Evolutionary conservation across 2,888 invertebrate species (phyloP), one percentile per base, ranked within the genome.

Genomic region (Tiliacea aurago): DNA sequence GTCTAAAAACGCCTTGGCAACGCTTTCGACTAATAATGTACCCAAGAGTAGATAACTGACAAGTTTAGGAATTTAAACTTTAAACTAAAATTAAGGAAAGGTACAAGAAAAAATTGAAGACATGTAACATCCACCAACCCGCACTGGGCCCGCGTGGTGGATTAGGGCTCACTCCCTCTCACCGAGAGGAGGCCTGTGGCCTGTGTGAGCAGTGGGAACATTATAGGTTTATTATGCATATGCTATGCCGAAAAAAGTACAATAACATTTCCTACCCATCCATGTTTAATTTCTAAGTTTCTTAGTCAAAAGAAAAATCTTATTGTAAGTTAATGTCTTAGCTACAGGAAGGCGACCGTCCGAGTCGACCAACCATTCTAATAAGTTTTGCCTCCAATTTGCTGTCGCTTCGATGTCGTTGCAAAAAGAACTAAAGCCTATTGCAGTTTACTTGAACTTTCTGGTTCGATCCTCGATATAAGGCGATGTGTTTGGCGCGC

Each of bases 381-480:
- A 51, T 51, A 20, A 51, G 64, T 55, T 64, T n/a, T 53, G 4
- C 11, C 37, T 1, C 18, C 55, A 64, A 64, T 33, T 64, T 61
- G n/a, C 20, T 13, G n/a, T 13, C 33, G n/a, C n/a, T 13, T n/a
- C 1, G 20, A 20, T 11, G 13, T 59, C n/a, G 9, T 9, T n/a
- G 37, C 15, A 13, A 37, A n/a, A 37, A 37, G 41, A n/a, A 59
- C 37, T 7, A 15, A 59, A n/a, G 3, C 59, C n/a, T 51, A 37
- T 64, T 53, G 15, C 53, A 64, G 33, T 51, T 64, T 6, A 11
- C 15, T n/a, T 15, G n/a, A 64, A n/a, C 37, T 64, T 64, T 18
- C n/a, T 53, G 53, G 64, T n/a, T 64, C 18, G 18, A 18, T 53
- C n/a, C 53, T 53, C 55, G 18, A 37, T 53, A 53, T 37, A 37